Conservation (phyloP, 2,797 vertebrate species). For the Decapterus maruadsi region DNA sequence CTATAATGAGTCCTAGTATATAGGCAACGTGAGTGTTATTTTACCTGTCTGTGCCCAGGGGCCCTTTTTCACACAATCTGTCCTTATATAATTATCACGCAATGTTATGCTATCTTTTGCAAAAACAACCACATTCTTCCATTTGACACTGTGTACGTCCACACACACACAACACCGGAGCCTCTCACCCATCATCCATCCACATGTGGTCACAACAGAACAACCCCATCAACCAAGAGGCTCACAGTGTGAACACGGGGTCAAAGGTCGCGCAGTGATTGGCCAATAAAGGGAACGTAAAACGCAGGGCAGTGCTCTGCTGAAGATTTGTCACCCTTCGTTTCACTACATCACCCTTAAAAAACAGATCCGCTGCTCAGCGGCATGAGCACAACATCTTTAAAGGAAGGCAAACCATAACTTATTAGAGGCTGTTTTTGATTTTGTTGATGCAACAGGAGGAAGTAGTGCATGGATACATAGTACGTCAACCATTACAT, state of each 20-base stretch:
- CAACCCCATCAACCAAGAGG: slow-evolving; percentile 24
- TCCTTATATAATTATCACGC: background rate
- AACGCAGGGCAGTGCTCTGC: background rate
- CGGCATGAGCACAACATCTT: slow-evolving; percentile 1
- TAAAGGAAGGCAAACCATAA: slow-evolving; percentile 11
- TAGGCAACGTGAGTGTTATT: background rate
- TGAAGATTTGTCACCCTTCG: slow-evolving; percentile 29
- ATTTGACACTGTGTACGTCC: background rate
- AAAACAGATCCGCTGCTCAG: slow-evolving; percentile 6
- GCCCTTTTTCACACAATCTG: background rate
- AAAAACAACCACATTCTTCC: background rate
- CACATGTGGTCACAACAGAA: slow-evolving; percentile 50
- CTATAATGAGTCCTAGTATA: background rate
- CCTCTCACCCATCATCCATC: slow-evolving; percentile 7
- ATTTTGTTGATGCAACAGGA: slow-evolving; percentile 17
- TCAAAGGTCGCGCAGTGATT: slow-evolving; percentile 51
- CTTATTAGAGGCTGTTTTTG: slow-evolving; percentile 16
- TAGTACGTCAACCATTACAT: background rate
- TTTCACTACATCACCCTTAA: slow-evolving; percentile 5
- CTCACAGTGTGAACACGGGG: slow-evolving; percentile 29
- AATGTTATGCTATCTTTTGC: background rate
- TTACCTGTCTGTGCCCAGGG: background rate
- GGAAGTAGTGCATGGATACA: background rate
- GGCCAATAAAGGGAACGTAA: slow-evolving; percentile 46
- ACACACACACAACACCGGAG: slow-evolving; percentile 4